Conservation (phyloP, 2,888 invertebrate species). For the Scaptomyza flava region DNA sequence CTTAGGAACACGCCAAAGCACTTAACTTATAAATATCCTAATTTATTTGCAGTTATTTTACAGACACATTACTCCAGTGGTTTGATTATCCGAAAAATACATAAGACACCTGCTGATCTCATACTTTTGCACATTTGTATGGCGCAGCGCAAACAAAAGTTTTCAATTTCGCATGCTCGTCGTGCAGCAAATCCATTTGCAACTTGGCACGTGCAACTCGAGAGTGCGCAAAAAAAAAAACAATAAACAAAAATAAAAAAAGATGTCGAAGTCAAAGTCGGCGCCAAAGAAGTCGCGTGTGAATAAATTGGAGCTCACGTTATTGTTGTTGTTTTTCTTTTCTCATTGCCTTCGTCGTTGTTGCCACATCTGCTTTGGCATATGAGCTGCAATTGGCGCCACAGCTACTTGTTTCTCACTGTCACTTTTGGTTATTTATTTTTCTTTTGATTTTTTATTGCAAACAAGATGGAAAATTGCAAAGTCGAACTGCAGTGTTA, state of each 20-base stretch:
- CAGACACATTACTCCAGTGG: not conserved
- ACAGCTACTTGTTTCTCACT: conserved; percentile 15
- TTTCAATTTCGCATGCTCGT: conserved; percentile 31
- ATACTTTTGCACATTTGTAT: conserved; percentile 25
- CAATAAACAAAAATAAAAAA: not conserved
- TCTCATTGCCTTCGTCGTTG: not conserved
- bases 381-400: conserved; percentile 45
- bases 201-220: conserved; percentile 57
- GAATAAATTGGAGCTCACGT: conserved; percentile 28
- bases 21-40: not conserved
- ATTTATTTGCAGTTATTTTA: not conserved
- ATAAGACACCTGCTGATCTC: conserved; percentile 16
- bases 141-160: conserved; percentile 26
- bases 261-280: conserved; percentile 1
- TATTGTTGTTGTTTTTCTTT: not conserved
- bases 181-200: conserved; percentile 59
- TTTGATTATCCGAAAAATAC: conserved; percentile 7
- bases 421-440: not conserved
- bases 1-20: not conserved
- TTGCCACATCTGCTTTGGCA: not conserved
- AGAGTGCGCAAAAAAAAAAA: not conserved
- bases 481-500: conserved; percentile 13
- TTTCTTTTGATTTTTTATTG: not conserved
- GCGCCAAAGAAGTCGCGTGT: conserved; percentile 26
- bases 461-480: not conserved